Evolutionary conservation across 2,113 vertebrate genomes (phyloP).

Genomic region (Ailurus styani): DNA sequence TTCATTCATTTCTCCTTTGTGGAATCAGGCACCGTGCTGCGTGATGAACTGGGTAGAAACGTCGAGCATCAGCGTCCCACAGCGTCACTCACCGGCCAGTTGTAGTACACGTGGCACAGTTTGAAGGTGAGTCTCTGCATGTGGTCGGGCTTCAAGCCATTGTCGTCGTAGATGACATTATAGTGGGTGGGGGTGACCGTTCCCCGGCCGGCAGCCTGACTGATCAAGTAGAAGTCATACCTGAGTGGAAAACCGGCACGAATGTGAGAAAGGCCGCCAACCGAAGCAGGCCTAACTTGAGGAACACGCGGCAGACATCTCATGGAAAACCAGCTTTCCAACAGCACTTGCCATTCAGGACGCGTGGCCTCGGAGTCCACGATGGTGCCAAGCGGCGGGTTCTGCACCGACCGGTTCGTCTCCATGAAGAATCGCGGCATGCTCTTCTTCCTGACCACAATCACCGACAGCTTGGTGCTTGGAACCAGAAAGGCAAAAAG

Average conservation of each 20-base stretch:
- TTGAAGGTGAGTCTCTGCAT: slow-evolving; percentile 81
- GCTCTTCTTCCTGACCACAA: slow-evolving; percentile 68
- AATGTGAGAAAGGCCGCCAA: neutral
- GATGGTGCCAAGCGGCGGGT: slow-evolving; percentile 76
- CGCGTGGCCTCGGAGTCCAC: slow-evolving; percentile 74
- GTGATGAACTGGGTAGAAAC: neutral
- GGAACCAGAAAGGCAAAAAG: neutral
- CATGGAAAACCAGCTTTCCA: fast-evolving
- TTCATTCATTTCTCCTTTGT: neutral
- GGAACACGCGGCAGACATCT: fast-evolving
- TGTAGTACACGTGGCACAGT: slow-evolving; percentile 81
- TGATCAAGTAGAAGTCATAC: slow-evolving; percentile 82
- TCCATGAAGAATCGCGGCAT: slow-evolving; percentile 59
- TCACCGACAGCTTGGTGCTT: slow-evolving; percentile 60
- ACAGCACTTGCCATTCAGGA: slow-evolving; percentile 64
- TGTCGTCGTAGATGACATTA: slow-evolving; percentile 78
- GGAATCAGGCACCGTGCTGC: neutral
- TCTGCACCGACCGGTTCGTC: slow-evolving; percentile 49
- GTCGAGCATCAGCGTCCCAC: neutral
- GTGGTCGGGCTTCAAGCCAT: slow-evolving; percentile 78
- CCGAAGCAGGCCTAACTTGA: neutral
- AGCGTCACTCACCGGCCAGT: slow-evolving; percentile 75
- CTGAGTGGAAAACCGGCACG: slow-evolving; percentile 33
- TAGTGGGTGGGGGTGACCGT: slow-evolving; percentile 78
- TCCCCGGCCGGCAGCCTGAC: slow-evolving; percentile 68